A percentile compares a stretch with the other conserved stretches of the same genome.
phyloP scores from a whole-genome alignment of 2,888 invertebrate genomes.

The Steromphala cineraria region DNA sequence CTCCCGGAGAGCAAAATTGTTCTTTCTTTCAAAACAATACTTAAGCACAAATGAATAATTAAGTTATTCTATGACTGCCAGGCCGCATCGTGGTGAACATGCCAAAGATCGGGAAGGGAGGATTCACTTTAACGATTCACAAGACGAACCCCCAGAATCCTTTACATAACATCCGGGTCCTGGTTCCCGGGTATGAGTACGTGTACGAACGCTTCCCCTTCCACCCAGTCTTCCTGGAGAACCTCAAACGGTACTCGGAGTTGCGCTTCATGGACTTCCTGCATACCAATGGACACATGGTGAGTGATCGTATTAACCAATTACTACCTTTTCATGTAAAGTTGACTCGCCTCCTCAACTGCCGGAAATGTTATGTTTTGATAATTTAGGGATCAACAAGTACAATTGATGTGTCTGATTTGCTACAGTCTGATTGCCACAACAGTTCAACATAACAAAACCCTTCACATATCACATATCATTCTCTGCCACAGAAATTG shows the following conservation, averaged over 20 bases:
- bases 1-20: too few relatives aligned
- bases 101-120: conserved; percentile 38
- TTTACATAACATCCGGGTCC: conserved; percentile 52
- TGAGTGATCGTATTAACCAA: conserved; percentile 18
- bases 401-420: too few relatives aligned
- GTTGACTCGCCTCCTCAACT: too few relatives aligned
- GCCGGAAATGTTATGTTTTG: too few relatives aligned
- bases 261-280: conserved; percentile 58
- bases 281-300: conserved; percentile 50
- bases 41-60: too few relatives aligned
- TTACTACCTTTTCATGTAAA: background rate
- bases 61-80: background rate
- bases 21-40: too few relatives aligned
- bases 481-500: too few relatives aligned
- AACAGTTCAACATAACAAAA: too few relatives aligned
- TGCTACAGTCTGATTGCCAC: too few relatives aligned
- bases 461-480: too few relatives aligned
- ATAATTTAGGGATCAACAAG: too few relatives aligned
- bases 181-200: conserved; percentile 58
- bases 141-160: conserved; percentile 55
- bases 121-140: conserved; percentile 48
- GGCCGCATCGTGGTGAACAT: conserved; percentile 53
- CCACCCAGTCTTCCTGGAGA: conserved; percentile 54
- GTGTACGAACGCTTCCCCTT: conserved; percentile 55
- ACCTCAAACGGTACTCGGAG: conserved; percentile 49